Evolutionary conservation across 1,140 invertebrate species (phyloP), one percentile per base, ranked within the genome.

Genomic region (Sarcophaga peregrina): DNA sequence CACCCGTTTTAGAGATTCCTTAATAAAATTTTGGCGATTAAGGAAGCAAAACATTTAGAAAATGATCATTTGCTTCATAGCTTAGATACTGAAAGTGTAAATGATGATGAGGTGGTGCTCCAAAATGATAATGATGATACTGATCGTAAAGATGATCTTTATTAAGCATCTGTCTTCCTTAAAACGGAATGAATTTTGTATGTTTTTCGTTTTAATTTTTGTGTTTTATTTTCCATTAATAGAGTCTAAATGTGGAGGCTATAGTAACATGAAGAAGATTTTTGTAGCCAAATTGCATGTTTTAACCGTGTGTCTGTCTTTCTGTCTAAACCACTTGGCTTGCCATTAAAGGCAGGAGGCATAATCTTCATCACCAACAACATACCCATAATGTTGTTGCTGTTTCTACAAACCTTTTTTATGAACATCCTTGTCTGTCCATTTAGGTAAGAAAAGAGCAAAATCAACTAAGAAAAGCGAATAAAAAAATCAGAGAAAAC

Each of bases 401-500:
- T 25, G 6, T 8, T 4, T 68, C 62, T 20, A 37, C 25, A 37
- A 37, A 37, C 25, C 25, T 37, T 37, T 37, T 37, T 37, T 37
- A 37, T 37, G 25, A 37, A 37, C 25, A 37, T 37, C 25, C 25
- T 37, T 37, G 25, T 37, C 25, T 37, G 25, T 37, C 25, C 25
- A 37, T 37, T 37, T 37, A 37, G 25, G 25, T n/a, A n/a, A 37
- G 4, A 37, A 37, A 37, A 37, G 25, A 37, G 25, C 4, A 37
- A 37, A 37, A 37, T 37, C 25, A 4, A 37, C 25, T 37, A 37
- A 17, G 80, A 62, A 46, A 58, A 52, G 7, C 13, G 8, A 80
- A 62, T n/a, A 83, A 82, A 62, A 68, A 78, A n/a, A n/a, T n/a
- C 25, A 68, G 82, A 84, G 48, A 78, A 82, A 89, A 90, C 88